Conservation (phyloP, 2,113 vertebrate genomes). For the Ptilorrhoa leucosticta region DNA sequence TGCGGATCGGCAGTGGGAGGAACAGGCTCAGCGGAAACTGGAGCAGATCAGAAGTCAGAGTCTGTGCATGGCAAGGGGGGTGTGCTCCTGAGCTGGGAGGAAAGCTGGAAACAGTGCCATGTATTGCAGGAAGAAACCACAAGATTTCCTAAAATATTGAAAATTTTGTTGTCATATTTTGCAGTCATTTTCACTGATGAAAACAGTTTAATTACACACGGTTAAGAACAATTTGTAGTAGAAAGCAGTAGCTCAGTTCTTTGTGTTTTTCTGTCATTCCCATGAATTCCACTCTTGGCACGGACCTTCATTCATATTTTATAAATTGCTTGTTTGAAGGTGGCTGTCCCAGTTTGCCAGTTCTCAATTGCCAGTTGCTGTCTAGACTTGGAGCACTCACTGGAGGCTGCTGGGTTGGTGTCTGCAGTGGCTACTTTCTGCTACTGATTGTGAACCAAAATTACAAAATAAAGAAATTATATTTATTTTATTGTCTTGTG, state of each 20-base stretch:
- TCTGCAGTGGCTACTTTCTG: neutral
- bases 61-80: too few relatives aligned
- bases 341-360: neutral
- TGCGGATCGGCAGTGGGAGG: neutral
- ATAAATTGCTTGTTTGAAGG: neutral
- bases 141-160: neutral
- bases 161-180: neutral
- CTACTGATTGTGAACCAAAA: neutral
- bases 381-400: neutral
- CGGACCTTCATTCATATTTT: neutral
- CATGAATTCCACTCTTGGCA: neutral
- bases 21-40: neutral
- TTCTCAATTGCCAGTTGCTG: neutral
- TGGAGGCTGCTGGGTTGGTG: neutral
- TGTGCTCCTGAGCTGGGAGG: fast-evolving
- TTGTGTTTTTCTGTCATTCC: neutral
- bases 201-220: neutral
- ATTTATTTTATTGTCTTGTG: neutral
- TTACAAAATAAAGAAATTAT: neutral
- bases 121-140: neutral
- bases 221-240: neutral
- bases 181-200: neutral
- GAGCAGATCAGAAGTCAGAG: neutral
- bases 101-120: neutral
- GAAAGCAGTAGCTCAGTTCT: neutral